Conservation (phyloP, 2,113 vertebrate genomes). For the Sinocyclocheilus grahami region DNA sequence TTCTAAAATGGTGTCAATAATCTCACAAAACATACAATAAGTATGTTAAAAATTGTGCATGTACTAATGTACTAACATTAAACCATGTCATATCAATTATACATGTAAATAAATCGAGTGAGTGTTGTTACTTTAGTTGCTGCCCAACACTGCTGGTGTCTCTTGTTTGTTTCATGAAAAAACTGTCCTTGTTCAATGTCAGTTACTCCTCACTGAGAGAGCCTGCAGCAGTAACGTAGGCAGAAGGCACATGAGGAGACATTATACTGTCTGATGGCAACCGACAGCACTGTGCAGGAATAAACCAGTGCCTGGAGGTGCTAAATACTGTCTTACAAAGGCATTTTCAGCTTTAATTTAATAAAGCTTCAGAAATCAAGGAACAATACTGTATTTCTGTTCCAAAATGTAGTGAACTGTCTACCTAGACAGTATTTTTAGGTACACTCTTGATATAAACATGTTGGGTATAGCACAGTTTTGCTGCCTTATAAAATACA, state of each 20-base stretch:
- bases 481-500: too few species aligned
- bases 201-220: not conserved
- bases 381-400: not conserved
- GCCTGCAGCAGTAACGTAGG: not conserved
- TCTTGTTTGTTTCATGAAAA: not conserved
- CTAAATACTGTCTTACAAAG: not conserved
- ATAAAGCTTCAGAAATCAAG: not conserved
- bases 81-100: too few species aligned
- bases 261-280: not conserved
- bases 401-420: not conserved
- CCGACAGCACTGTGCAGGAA: not conserved
- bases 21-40: too few species aligned
- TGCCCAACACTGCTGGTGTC: not conserved
- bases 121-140: not conserved
- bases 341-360: not conserved
- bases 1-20: too few species aligned
- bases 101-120: not conserved
- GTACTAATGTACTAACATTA: too few species aligned
- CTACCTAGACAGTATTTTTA: not conserved
- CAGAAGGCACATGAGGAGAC: not conserved
- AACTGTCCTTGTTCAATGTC: slow-evolving; percentile 22
- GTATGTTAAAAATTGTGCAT: too few species aligned
- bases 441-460: not conserved
- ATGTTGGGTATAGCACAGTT: not conserved
- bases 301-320: not conserved